phyloP scores from a whole-genome alignment of 2,113 vertebrate genomes.

The Sebastes schlegelii region DNA sequence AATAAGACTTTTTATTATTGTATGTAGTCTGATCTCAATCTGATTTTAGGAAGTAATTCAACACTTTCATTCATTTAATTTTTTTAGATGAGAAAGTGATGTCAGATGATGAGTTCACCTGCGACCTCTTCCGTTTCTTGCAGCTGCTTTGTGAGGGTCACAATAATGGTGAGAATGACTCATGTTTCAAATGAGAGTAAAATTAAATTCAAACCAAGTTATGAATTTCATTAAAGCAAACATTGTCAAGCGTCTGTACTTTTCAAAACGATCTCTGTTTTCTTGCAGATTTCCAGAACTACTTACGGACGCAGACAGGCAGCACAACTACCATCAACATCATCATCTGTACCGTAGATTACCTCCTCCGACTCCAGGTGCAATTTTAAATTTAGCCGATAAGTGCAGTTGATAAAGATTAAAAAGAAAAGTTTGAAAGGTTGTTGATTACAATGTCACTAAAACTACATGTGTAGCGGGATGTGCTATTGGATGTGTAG shows the following conservation, averaged over 20 bases:
- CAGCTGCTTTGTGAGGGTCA: conserved; percentile 96
- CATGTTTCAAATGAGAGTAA: not conserved
- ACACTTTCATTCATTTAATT: conserved; percentile 14
- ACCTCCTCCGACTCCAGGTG: conserved; percentile 94
- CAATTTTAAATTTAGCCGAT: not conserved
- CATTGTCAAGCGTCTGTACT: not conserved
- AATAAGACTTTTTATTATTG: not conserved
- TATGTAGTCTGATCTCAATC: not conserved
- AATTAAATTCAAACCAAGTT: not conserved
- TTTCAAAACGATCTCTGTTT: conserved; percentile 8
- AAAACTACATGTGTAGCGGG: not conserved
- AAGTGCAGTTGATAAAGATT: not conserved
- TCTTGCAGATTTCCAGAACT: conserved; percentile 94
- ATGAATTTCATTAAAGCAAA: not conserved
- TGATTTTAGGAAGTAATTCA: not conserved
- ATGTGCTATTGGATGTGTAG: not conserved
- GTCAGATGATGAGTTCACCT: conserved; percentile 95
- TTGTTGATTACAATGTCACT: not conserved
- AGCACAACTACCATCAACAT: conserved; percentile 96
- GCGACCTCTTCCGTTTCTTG: conserved; percentile 94
- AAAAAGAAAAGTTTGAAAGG: not conserved
- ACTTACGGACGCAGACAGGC: conserved; percentile 93
- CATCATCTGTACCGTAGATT: conserved; percentile 97
- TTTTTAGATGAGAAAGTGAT: conserved; percentile 95
- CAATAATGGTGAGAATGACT: conserved; percentile 89